Percentiles rank a stretch among this genome's conserved stretches.
Evolutionary conservation across 2,888 invertebrate genomes (phyloP).

Genomic region (Dryadula phaetusa): DNA sequence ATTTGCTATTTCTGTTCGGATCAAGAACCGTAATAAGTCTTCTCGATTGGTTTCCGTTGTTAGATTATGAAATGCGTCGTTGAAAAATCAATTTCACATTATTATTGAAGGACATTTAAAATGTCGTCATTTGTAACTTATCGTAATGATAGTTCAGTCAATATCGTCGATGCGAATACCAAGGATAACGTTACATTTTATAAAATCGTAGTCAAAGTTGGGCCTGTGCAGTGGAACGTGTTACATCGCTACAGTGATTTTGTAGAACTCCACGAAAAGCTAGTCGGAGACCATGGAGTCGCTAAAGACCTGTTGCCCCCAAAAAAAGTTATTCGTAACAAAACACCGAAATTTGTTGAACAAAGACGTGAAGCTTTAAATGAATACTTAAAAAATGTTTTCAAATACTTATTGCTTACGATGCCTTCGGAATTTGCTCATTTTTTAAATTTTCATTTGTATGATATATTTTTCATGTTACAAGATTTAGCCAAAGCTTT

Average conservation of each 20-base stretch:
- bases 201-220: slow-evolving; percentile 88
- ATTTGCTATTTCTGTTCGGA: background rate
- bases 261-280: slow-evolving; percentile 92
- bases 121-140: slow-evolving; percentile 91
- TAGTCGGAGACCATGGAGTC: slow-evolving; percentile 70
- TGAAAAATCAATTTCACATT: slow-evolving; percentile 17
- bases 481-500: slow-evolving; percentile 92
- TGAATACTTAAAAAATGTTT: slow-evolving; percentile 36
- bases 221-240: slow-evolving; percentile 91
- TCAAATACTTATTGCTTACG: slow-evolving; percentile 27
- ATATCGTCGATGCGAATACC: slow-evolving; percentile 86
- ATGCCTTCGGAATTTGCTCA: slow-evolving; percentile 31
- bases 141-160: slow-evolving; percentile 86
- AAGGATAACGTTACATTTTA: slow-evolving; percentile 89
- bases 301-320: slow-evolving; percentile 95
- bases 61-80: slow-evolving; percentile 33
- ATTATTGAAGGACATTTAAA: slow-evolving; percentile 28
- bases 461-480: slow-evolving; percentile 94
- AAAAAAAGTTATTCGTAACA: slow-evolving; percentile 96
- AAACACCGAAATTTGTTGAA: slow-evolving; percentile 92
- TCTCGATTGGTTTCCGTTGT: slow-evolving; percentile 18
- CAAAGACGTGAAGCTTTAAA: slow-evolving; percentile 47
- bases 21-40: slow-evolving; percentile 10
- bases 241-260: slow-evolving; percentile 96
- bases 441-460: slow-evolving; percentile 70